phyloP scores from a whole-genome alignment of 2,888 invertebrate genomes.

The Erynnis tages region DNA sequence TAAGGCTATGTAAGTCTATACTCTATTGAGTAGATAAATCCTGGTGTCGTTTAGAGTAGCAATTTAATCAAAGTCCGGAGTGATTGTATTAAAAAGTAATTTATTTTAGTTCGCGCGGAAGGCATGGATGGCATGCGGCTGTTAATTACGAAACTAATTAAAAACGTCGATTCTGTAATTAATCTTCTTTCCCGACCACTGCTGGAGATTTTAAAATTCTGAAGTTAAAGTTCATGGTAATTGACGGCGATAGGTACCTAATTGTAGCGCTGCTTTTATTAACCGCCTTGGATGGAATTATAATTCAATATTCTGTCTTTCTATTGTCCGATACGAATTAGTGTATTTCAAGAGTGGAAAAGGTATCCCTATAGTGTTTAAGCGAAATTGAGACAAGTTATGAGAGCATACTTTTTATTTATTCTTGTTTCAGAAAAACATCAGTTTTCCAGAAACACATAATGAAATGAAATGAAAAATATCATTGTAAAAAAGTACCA shows the following conservation, averaged over 20 bases:
- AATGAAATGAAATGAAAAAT: no score
- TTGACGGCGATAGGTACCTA: slow-evolving; percentile 25
- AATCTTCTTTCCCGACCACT: slow-evolving; percentile 53
- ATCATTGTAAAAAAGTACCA: no score
- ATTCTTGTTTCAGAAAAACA: no score
- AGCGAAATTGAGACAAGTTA: no score
- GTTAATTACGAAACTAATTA: slow-evolving; percentile 79
- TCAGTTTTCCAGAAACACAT: no score
- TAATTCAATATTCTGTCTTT: background rate
- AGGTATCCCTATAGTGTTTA: no score
- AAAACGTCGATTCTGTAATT: slow-evolving; percentile 77
- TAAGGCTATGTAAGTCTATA: background rate
- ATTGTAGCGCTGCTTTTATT: slow-evolving; percentile 21
- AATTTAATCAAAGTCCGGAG: slow-evolving; percentile 57
- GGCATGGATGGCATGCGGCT: slow-evolving; percentile 59
- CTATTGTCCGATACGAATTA: background rate
- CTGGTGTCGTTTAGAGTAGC: slow-evolving; percentile 21
- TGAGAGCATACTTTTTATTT: no score
- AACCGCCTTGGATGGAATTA: slow-evolving; percentile 7
- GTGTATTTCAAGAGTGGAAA: no score
- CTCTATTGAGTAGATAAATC: background rate
- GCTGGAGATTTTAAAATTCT: slow-evolving; percentile 28
- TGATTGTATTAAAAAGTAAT: slow-evolving; percentile 77
- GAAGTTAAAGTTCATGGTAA: slow-evolving; percentile 28
- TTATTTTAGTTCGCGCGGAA: slow-evolving; percentile 69